phyloP scores from a whole-genome alignment of 2,113 vertebrate genomes.

The Zosterops lateralis region DNA sequence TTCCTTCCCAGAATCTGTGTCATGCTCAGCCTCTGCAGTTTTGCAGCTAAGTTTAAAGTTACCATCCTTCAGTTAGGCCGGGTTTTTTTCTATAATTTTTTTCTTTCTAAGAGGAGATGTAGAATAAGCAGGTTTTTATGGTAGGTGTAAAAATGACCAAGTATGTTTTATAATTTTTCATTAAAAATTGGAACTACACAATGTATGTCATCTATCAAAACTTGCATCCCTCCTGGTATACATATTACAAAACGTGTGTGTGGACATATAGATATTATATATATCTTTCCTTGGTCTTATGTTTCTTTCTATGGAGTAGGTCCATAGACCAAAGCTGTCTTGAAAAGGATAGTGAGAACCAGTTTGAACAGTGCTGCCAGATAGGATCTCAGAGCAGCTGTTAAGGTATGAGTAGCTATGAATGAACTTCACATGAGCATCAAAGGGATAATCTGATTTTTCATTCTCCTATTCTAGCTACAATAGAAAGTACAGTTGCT shows the following conservation, averaged over 20 bases:
- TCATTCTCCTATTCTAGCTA: not conserved
- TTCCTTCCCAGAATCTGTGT: not conserved
- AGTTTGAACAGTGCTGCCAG: not conserved
- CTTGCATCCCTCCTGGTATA: not conserved
- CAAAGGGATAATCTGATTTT: not conserved
- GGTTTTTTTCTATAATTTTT: not conserved
- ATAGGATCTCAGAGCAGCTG: not conserved
- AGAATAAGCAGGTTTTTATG: accelerated
- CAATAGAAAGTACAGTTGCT: not conserved
- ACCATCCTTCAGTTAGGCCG: not conserved
- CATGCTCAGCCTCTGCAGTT: not conserved
- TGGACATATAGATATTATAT: not conserved
- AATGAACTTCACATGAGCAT: not conserved
- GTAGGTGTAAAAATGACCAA: not conserved
- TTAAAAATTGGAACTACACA: not conserved
- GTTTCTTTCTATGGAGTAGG: not conserved
- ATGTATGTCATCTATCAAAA: not conserved
- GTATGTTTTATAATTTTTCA: not conserved
- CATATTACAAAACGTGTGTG: not conserved
- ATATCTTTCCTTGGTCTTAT: not conserved
- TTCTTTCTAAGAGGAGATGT: not conserved
- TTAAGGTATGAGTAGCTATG: not conserved
- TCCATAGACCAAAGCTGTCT: not conserved
- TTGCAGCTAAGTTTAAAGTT: not conserved
- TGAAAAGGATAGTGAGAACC: not conserved